Evolutionary conservation across 2,888 invertebrate genomes (phyloP).

Genomic region (Litoditis marina): DNA sequence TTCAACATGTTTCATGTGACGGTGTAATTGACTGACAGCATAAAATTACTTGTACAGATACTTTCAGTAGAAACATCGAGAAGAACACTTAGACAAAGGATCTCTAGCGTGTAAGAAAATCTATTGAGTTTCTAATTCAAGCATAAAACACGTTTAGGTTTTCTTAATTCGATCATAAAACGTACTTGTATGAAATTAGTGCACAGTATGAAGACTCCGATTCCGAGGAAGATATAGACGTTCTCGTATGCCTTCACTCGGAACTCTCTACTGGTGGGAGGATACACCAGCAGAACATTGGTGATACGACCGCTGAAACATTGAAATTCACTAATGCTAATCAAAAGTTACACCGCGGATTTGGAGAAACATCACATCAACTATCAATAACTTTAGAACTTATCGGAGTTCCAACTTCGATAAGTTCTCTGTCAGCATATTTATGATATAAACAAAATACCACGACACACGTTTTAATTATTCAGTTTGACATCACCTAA

Average conservation of each 20-base stretch:
- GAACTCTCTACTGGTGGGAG: conserved; percentile 37
- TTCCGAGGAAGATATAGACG: conserved; percentile 52
- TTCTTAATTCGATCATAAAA: not conserved
- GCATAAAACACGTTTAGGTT: not conserved
- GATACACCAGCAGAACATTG: conserved; percentile 44
- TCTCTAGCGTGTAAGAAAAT: not conserved
- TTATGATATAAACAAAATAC: too few species aligned
- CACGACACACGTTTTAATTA: too few species aligned
- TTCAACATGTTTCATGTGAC: too few species aligned
- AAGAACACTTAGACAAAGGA: not conserved
- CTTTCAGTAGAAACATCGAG: not conserved
- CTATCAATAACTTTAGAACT: too few species aligned
- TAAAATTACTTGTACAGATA: too few species aligned
- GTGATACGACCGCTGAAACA: conserved; percentile 42
- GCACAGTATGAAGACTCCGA: conserved; percentile 40
- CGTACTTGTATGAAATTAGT: conserved; percentile 51
- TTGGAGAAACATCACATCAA: too few species aligned
- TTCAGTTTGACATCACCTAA: too few species aligned
- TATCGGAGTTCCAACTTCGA: too few species aligned
- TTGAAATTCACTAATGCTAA: too few species aligned
- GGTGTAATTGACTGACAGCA: too few species aligned
- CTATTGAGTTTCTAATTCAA: not conserved
- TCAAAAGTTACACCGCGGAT: too few species aligned
- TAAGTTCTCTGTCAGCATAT: too few species aligned
- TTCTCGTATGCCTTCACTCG: conserved; percentile 43